phyloP scores from a whole-genome alignment of 1,140 invertebrate species.

The Neoseiulus cucumeris region DNA sequence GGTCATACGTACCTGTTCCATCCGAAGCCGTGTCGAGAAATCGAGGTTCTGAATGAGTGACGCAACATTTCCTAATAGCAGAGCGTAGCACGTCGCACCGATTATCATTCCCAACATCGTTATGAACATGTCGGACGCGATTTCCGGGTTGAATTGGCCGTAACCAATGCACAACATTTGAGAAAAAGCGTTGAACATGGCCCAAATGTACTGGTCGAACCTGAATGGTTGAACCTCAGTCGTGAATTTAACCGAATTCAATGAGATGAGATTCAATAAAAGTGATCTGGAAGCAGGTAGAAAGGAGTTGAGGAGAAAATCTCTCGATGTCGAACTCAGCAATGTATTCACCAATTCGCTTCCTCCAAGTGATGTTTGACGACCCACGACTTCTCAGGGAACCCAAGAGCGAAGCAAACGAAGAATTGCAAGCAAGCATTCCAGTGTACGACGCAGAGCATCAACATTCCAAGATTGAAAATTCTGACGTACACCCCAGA shows the following conservation, averaged over 20 bases:
- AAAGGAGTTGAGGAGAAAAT: too few species aligned
- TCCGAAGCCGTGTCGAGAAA: background rate
- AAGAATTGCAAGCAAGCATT: background rate
- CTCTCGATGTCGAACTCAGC: too few species aligned
- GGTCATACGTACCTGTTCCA: constrained; percentile 5
- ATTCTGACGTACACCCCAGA: background rate
- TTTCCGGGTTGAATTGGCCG: constrained; percentile 6
- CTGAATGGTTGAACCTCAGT: too few species aligned
- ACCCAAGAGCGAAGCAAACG: background rate
- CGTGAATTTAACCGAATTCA: too few species aligned
- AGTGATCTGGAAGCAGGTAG: too few species aligned
- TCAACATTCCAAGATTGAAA: background rate
- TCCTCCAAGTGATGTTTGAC: background rate
- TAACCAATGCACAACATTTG: constrained; percentile 7
- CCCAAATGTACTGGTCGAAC: constrained; percentile 6
- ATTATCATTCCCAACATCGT: constrained; percentile 1
- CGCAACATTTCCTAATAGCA: background rate
- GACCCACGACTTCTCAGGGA: constrained; percentile 4
- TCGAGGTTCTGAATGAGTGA: constrained; percentile 6
- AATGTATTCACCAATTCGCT: background rate
- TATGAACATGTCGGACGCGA: background rate
- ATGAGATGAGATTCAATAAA: too few species aligned
- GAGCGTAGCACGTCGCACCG: background rate
- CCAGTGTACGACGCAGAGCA: background rate
- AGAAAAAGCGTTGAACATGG: background rate